These are phyloP conservation scores for Atta cephalotes DNA, from an alignment of 1,140 invertebrate species.

Conservation along the genomic window DNA sequence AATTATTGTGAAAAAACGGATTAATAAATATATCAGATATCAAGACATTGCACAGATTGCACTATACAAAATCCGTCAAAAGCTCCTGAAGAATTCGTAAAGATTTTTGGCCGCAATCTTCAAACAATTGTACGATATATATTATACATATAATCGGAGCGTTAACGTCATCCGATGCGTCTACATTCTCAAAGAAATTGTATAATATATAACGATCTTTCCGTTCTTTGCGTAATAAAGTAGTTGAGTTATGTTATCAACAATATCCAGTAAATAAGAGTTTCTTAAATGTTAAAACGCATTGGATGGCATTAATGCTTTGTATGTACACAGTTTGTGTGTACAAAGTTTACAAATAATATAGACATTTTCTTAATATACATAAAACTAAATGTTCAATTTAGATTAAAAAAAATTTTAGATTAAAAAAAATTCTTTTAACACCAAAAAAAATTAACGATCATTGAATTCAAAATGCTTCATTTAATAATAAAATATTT, in stretches of 20 bases:
- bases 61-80: constrained; percentile 50
- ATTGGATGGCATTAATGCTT: neutral
- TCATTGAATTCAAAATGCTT: constrained; percentile 7
- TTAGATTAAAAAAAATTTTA: neutral
- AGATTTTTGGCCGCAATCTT: constrained; percentile 41
- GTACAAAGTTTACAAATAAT: constrained; percentile 42
- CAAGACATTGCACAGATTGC: constrained; percentile 67
- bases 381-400: constrained; percentile 40
- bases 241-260: neutral
- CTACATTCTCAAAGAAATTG: neutral
- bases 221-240: neutral
- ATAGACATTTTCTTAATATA: constrained; percentile 25
- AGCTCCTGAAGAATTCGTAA: neutral
- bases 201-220: neutral
- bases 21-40: constrained; percentile 33
- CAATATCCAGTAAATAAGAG: neutral
- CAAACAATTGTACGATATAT: constrained; percentile 37
- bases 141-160: constrained; percentile 58
- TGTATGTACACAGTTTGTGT: neutral
- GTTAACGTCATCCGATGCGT: neutral
- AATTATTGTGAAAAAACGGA: neutral
- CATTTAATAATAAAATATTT: constrained; percentile 21
- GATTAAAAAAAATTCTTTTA: neutral
- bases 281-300: neutral
- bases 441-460: neutral